Evolutionary conservation across 2,888 invertebrate species (phyloP), one percentile per base, ranked within the genome.

Genomic region (Sturmia bella): DNA sequence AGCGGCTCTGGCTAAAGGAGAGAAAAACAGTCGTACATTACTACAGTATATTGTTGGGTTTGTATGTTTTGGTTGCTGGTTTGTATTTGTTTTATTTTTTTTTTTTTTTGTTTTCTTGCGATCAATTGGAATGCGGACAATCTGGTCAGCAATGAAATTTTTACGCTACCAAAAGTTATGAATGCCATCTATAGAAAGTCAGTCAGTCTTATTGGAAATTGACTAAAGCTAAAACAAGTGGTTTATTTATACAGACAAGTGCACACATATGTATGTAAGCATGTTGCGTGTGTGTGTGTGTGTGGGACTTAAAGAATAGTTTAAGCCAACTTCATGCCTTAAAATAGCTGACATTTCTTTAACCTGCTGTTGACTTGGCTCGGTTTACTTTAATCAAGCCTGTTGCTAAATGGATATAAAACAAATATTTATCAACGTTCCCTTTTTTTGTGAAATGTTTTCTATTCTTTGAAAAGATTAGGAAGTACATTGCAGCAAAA

Each of bases 91-190:
- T n/a, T n/a, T n/a, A n/a, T n/a, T n/a, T n/a, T n/a, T n/a, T n/a
- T n/a, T n/a, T n/a, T n/a, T n/a, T n/a, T n/a, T n/a, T n/a, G n/a
- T n/a, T 63, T 63, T 66, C 43, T 66, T 69, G 84, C 86, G 87
- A 86, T 87, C 85, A 86, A 87, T 86, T 85, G 89, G 88, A 88
- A 88, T 88, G 88, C 87, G 89, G 88, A 87, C 87, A 89, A 89
- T 88, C 88, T 87, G 87, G 88, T 88, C 87, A 85, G 85, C 85
- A 86, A 87, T 88, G 87, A 87, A 87, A 87, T 88, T 87, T 87
- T 85, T 84, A 84, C 85, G 85, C 85, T 86, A 84, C 83, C 85
- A 85, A 83, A 85, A 85, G 85, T 85, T 84, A 85, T 85, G 85
- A 85, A 86, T 85, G 84, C 83, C 83, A 85, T 85, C 84, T 85